A percentile compares a stretch with the other conserved stretches of the same genome.
Conservation (phyloP, 2,113 vertebrate species). For the Tupaia chinensis region DNA sequence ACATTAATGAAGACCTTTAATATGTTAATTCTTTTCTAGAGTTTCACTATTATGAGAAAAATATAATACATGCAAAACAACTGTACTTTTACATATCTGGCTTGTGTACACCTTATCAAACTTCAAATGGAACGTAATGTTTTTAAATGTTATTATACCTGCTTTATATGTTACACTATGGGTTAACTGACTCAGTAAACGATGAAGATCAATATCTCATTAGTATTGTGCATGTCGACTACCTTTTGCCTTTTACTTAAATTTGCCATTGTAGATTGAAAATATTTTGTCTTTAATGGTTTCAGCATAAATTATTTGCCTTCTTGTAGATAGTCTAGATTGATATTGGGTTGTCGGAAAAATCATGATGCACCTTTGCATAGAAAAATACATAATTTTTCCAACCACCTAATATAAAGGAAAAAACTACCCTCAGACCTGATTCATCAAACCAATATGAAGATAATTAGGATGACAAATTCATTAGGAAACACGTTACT, state of each 20-base stretch:
- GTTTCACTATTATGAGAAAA: background rate
- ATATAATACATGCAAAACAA: background rate
- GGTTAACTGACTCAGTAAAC: background rate
- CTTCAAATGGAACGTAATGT: background rate
- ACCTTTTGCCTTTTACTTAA: background rate
- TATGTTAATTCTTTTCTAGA: background rate
- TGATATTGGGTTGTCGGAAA: background rate
- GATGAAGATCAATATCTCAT: background rate
- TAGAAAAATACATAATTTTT: no score
- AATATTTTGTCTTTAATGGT: background rate
- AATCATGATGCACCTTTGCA: no score
- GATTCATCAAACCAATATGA: background rate
- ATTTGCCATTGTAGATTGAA: background rate
- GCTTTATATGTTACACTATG: background rate
- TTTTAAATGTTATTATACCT: background rate
- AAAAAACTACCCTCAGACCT: background rate
- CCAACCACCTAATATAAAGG: background rate
- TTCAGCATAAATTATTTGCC: background rate
- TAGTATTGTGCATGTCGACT: background rate
- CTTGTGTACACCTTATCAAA: background rate
- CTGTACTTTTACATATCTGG: background rate
- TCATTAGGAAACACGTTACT: background rate
- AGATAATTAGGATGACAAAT: slow-evolving; percentile 37
- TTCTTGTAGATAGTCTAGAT: background rate
- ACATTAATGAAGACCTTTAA: background rate